Base-by-base conservation (phyloP, 2,888 invertebrate species). In the Odontomyia ornata region DNA sequence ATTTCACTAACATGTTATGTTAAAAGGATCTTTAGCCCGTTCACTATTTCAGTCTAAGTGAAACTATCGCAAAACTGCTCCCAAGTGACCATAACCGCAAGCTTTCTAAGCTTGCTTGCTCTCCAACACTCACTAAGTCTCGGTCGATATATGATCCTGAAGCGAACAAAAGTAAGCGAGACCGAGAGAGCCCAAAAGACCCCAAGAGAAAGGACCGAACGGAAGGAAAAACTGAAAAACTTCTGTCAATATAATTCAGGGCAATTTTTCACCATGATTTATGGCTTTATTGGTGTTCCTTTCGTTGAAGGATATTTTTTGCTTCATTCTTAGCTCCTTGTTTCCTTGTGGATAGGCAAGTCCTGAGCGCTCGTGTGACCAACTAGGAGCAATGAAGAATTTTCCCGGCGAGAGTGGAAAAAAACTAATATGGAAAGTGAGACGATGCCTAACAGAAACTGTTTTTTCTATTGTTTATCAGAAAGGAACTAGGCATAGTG, bases 231-330 rank as follows among this genome's bases (percentile, higher is more conserved):
- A 72, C 71, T 72, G 56, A 76, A 77, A 76, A 77, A 71, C 77
- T 77, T 77, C 71, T 77, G 77, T 77, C 77, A 72, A 77, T 77
- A 72, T 77, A 73, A 77, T 77, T 77, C 77, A 62, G 28, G 57
- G 71, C 52, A 72, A 73, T 77, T 77, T 77, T 77, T 73, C 77
- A 77, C 73, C 62, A 72, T 77, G 77, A 77, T 77, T 77, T 77
- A 77, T 77, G 23, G 64, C 65, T 77, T 73, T 77, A 76, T 76
- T 76, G 76, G 73, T 60, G 69, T 30, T 36, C 76, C 76, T 76
- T 76, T 67, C 56, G 9, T 67, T 30, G 36, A 60, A n/a, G n/a
- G n/a, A 56, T 60, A 30, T 72, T 15, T 52, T 52, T 52, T 52
- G 43, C 13, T 43, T 9, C 43, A n/a, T n/a, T 36, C 5, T 9